phyloP scores from a whole-genome alignment of 2,797 vertebrate genomes.

The Anguilla anguilla region DNA sequence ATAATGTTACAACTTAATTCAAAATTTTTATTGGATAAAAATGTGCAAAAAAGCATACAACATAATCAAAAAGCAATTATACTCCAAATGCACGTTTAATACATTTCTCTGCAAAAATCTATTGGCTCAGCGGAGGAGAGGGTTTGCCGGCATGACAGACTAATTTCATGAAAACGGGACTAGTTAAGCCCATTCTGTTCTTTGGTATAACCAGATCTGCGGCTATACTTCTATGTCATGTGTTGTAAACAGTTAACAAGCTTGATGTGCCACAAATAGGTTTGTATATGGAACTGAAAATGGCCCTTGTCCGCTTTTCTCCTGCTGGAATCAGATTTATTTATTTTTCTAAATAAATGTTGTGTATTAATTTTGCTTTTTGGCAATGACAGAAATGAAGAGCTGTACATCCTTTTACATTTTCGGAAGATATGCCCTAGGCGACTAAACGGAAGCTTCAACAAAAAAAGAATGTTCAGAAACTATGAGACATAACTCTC shows the following conservation, averaged over 20 bases:
- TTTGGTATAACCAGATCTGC: constrained; percentile 75
- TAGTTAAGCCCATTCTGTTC: constrained; percentile 45
- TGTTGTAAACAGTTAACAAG: constrained; percentile 52
- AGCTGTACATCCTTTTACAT: constrained; percentile 12
- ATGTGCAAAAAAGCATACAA: constrained; percentile 70
- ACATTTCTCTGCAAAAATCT: constrained; percentile 25
- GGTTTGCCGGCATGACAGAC: constrained; percentile 36
- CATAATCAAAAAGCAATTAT: constrained; percentile 60
- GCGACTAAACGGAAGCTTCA: not conserved
- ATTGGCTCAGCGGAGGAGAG: constrained; percentile 5
- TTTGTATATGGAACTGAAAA: not conserved
- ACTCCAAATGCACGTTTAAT: constrained; percentile 53
- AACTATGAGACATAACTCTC: constrained; percentile 39
- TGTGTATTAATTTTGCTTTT: not conserved
- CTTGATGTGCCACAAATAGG: constrained; percentile 53
- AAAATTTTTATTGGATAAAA: constrained; percentile 54
- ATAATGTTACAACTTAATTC: constrained; percentile 51
- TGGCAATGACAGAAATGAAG: constrained; percentile 17
- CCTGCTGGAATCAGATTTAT: not conserved
- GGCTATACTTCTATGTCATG: constrained; percentile 63
- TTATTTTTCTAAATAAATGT: not conserved
- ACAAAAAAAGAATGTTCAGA: constrained; percentile 46
- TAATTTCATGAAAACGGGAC: constrained; percentile 1
- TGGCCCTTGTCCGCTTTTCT: not conserved
- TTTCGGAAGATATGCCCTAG: constrained; percentile 15